phyloP scores from a whole-genome alignment of 2,113 vertebrate species.

The Malurus melanocephalus region DNA sequence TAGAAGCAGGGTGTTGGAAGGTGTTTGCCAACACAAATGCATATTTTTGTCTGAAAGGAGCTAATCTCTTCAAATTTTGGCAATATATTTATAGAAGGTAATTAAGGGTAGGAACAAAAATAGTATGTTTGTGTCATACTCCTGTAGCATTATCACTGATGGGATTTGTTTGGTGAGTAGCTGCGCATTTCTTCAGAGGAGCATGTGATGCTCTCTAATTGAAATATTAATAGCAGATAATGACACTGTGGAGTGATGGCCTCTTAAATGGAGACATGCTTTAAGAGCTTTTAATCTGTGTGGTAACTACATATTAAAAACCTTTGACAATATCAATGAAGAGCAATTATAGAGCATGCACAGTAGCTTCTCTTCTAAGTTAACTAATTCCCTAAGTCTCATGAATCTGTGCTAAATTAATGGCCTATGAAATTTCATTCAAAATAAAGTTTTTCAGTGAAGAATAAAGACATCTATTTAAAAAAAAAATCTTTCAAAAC shows the following conservation, averaged over 20 bases:
- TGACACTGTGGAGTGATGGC: not conserved
- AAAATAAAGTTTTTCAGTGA: not conserved
- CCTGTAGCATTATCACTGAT: not conserved
- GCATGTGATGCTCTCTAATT: not conserved
- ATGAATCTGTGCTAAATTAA: not conserved
- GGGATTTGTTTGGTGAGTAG: not conserved
- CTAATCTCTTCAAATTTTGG: not conserved
- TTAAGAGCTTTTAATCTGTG: constrained; percentile 26
- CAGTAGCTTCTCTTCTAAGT: constrained; percentile 7
- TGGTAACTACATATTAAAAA: constrained; percentile 33
- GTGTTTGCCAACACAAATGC: not conserved
- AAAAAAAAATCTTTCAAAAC: not conserved
- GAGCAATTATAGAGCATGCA: constrained; percentile 2
- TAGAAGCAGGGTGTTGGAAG: not conserved
- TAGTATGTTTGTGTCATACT: not conserved
- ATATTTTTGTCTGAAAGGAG: not conserved
- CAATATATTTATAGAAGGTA: not conserved
- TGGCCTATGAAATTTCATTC: not conserved
- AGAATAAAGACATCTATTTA: not conserved
- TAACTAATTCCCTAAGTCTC: not conserved
- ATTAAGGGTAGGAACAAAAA: not conserved
- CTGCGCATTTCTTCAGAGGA: not conserved
- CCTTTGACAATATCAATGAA: constrained; percentile 11
- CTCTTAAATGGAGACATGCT: not conserved
- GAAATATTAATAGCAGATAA: constrained; percentile 50